These are phyloP conservation scores for Ditylenchus dipsaci DNA, from an alignment of 1,140 invertebrate species.

Conservation along the genomic window DNA sequence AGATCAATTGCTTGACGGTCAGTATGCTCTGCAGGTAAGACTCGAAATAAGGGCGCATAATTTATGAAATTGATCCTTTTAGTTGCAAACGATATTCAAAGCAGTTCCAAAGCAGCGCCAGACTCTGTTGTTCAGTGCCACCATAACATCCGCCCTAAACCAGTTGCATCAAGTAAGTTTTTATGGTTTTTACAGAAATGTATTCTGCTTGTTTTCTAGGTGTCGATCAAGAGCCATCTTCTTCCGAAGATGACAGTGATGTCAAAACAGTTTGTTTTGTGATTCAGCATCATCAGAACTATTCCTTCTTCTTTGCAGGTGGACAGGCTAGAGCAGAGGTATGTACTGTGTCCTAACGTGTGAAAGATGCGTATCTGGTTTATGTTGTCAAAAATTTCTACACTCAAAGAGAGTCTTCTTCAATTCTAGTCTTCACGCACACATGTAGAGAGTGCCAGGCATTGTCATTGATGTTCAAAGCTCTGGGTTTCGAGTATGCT, in stretches of 20 bases:
- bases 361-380: constrained; percentile 87
- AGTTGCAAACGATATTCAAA: constrained; percentile 82
- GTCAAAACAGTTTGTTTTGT: constrained; percentile 62
- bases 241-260: constrained; percentile 63
- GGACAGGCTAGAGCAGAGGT: constrained; percentile 78
- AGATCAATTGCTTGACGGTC: constrained; percentile 52
- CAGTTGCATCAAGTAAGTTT: constrained; percentile 36
- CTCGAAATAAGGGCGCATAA: background rate
- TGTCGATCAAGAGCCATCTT: constrained; percentile 61
- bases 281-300: too few relatives aligned
- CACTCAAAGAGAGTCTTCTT: constrained; percentile 25
- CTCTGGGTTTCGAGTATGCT: constrained; percentile 49
- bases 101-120: constrained; percentile 79
- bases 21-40: constrained; percentile 44
- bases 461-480: constrained; percentile 51
- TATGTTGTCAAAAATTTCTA: constrained; percentile 70
- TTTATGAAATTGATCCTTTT: constrained; percentile 57
- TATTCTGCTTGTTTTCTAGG: constrained; percentile 28
- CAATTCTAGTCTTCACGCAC: constrained; percentile 51
- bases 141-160: constrained; percentile 59
- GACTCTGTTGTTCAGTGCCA: constrained; percentile 93
- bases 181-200: background rate
- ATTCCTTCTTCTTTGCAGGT: too few relatives aligned
- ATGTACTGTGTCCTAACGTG: constrained; percentile 78
- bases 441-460: constrained; percentile 57